Evolutionary conservation across 1,140 invertebrate species (phyloP).

Genomic region (Pemphigus obesinymphae): DNA sequence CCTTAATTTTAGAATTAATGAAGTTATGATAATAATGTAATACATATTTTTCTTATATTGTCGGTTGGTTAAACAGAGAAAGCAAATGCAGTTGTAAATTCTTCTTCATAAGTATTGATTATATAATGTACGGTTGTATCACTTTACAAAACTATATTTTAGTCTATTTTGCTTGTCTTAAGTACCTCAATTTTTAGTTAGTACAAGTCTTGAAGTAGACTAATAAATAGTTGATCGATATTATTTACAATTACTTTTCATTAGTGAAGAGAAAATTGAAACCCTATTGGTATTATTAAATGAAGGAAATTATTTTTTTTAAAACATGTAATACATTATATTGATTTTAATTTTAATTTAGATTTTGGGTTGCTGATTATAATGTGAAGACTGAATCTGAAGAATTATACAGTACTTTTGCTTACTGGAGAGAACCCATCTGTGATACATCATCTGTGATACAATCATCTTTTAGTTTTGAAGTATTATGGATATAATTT

Average conservation of each 20-base stretch:
- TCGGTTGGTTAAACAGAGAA: too few relatives aligned
- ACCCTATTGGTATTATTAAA: background rate
- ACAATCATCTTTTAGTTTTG: slow-evolving; percentile 36
- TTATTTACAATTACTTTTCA: slow-evolving; percentile 26
- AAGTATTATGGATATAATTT: background rate
- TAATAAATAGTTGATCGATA: background rate
- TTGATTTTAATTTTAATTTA: background rate
- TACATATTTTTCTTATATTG: too few relatives aligned
- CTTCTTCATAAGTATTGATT: too few relatives aligned
- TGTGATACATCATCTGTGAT: too few relatives aligned
- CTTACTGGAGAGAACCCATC: slow-evolving; percentile 31
- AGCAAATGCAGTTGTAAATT: too few relatives aligned
- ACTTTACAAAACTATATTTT: too few relatives aligned
- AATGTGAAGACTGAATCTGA: slow-evolving; percentile 40
- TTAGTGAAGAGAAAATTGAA: slow-evolving; percentile 5
- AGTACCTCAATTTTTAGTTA: background rate
- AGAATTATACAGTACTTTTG: slow-evolving; percentile 35
- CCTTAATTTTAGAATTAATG: too few relatives aligned
- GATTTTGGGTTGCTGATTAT: slow-evolving; percentile 38
- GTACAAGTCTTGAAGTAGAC: background rate
- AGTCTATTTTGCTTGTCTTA: slow-evolving; percentile 21
- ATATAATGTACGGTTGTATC: too few relatives aligned
- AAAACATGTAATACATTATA: background rate
- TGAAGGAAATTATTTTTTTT: background rate
- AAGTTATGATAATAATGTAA: too few relatives aligned